Base-by-base conservation (phyloP, 2,797 vertebrate genomes). In the Syngnathus rostellatus region DNA sequence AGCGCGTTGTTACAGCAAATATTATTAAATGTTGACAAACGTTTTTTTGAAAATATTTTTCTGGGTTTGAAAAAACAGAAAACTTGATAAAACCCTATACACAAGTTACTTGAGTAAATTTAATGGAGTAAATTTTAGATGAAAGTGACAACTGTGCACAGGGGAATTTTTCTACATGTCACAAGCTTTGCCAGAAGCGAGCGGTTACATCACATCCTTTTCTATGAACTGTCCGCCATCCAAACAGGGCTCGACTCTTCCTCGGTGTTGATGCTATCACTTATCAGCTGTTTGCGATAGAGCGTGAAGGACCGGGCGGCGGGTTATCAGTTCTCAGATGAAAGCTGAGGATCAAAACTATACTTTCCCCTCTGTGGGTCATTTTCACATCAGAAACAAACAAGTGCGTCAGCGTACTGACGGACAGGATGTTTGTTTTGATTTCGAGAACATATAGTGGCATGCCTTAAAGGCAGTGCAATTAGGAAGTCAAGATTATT, bases 381-480 rank as follows among this genome's bases (percentile, higher is more conserved):
- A 17, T 21, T 37, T 54, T 54, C 11, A 57, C 14, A 51, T 64
- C 12, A 65, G 39, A 63, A 37, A 41, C 11, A 3, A 58, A 6
- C n/a, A 16, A 25, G 7, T 14, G 68, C 57, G 69, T 70, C 38
- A 63, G 55, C 57, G 64, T 41, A 48, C 8, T 62, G 51, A 72
- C 62, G 75, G 48, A 76, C 81, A 84, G 79, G 79, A 85, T 77
- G 72, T 69, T 31, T 57, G 69, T 68, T 59, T 63, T 59, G 57
- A 16, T 59, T 38, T 19, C 14, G 11, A 40, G 39, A 21, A 41
- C 37, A 59, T 59, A 5, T 37, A 39, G 31, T 5, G 17, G 31
- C 31, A 59, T 38, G 53, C 10, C 31, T 17, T 17, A n/a, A 39
- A 60, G 25, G 31, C 31, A n/a, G 38, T 8, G 40, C 3, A 60